Conservation (phyloP, 1,140 invertebrate genomes). For the Solenopsis invicta region DNA sequence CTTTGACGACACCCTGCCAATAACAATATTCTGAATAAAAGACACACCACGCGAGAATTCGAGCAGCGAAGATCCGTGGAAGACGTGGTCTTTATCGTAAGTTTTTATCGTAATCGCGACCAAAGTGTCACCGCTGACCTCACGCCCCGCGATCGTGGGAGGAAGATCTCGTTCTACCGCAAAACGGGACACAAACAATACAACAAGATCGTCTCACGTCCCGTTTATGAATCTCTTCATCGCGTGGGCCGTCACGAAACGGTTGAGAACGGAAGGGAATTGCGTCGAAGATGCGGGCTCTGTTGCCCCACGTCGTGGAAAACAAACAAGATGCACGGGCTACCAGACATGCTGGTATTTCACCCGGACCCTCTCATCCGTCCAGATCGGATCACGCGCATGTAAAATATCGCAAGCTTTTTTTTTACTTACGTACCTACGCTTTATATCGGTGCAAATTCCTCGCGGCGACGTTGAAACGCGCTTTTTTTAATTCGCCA, state of each 20-base stretch:
- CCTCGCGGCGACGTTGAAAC: neutral
- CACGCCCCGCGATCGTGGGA: slow-evolving; percentile 72
- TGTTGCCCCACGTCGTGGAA: slow-evolving; percentile 30
- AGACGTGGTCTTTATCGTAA: slow-evolving; percentile 19
- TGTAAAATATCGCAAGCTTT: slow-evolving; percentile 46
- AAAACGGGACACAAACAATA: slow-evolving; percentile 65
- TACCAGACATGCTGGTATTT: slow-evolving; percentile 62
- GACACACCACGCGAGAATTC: slow-evolving; percentile 43
- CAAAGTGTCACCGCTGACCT: slow-evolving; percentile 45
- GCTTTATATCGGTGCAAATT: slow-evolving; percentile 43
- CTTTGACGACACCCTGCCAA: slow-evolving; percentile 1
- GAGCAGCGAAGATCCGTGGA: slow-evolving; percentile 37
- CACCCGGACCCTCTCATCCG: slow-evolving; percentile 28
- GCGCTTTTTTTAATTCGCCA: slow-evolving; percentile 34
- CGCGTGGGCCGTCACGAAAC: slow-evolving; percentile 62
- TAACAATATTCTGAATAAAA: neutral
- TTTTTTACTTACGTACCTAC: slow-evolving; percentile 15
- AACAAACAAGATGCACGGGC: slow-evolving; percentile 36
- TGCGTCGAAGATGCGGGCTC: slow-evolving; percentile 62
- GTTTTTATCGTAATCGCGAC: slow-evolving; percentile 62
- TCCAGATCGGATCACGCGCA: slow-evolving; percentile 49
- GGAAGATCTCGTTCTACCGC: slow-evolving; percentile 70
- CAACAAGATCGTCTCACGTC: slow-evolving; percentile 43
- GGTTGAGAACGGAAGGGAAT: neutral
- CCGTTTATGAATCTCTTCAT: slow-evolving; percentile 75